phyloP scores from a whole-genome alignment of 92 coral and sea anemone genomes.

The Paramuricea clavata region DNA sequence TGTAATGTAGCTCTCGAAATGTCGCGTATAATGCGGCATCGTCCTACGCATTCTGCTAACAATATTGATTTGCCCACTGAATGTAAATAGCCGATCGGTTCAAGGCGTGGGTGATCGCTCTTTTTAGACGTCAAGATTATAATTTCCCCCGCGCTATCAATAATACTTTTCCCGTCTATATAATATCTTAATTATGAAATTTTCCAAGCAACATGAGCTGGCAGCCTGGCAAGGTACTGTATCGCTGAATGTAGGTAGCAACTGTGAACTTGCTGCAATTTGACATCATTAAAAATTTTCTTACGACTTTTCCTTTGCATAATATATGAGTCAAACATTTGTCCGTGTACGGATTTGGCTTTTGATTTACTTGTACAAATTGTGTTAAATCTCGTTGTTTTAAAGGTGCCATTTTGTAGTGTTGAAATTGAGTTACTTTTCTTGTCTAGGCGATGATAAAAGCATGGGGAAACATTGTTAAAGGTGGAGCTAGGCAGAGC shows the following conservation, averaged over 20 bases:
- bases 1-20: not conserved
- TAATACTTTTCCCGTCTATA: not conserved
- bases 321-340: slow-evolving; percentile 38
- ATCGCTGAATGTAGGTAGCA: slow-evolving; percentile 1
- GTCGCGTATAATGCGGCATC: not conserved
- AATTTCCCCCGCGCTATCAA: not conserved
- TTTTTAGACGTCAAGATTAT: slow-evolving; percentile 4
- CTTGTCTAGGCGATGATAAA: slow-evolving; percentile 37
- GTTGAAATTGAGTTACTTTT: not conserved
- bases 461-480: not conserved
- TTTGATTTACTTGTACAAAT: not conserved
- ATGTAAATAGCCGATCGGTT: slow-evolving; percentile 45
- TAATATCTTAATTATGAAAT: slow-evolving; percentile 1
- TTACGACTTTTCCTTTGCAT: slow-evolving; percentile 44
- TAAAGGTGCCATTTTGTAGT: not conserved
- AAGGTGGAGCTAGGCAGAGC: slow-evolving; percentile 58
- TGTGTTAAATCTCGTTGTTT: not conserved
- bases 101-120: slow-evolving; percentile 58
- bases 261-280: slow-evolving; percentile 17
- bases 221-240: not conserved
- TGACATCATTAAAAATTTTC: slow-evolving; percentile 34
- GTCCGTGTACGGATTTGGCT: slow-evolving; percentile 20
- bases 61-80: slow-evolving; percentile 53
- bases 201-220: not conserved
- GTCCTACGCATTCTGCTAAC: slow-evolving; percentile 51